Conservation (phyloP, 2,797 vertebrate genomes). For the Sternotherus odoratus region DNA sequence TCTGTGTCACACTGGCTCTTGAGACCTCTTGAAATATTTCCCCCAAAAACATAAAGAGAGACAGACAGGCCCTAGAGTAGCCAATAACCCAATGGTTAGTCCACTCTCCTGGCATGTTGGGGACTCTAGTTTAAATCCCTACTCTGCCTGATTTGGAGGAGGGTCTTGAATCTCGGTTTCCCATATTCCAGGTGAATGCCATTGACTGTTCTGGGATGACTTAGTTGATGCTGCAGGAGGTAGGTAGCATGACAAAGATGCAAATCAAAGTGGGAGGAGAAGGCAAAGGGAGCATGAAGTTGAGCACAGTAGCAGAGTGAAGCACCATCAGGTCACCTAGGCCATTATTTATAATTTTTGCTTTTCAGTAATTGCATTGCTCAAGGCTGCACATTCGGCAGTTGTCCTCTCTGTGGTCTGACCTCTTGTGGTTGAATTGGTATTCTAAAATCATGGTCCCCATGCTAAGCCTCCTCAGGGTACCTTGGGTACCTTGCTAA, state of each 20-base stretch:
- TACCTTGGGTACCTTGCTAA: background rate
- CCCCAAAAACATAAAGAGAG: too few relatives aligned
- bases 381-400: background rate
- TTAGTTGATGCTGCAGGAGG: background rate
- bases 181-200: too few relatives aligned
- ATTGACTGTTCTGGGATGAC: too few relatives aligned
- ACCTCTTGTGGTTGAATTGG: background rate
- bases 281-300: background rate
- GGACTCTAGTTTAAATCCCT: too few relatives aligned
- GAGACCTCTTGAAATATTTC: too few relatives aligned
- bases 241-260: background rate
- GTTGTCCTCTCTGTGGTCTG: background rate
- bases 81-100: too few relatives aligned
- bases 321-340: background rate
- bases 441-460: background rate
- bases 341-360: background rate
- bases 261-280: background rate
- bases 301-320: background rate
- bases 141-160: too few relatives aligned
- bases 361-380: background rate
- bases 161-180: too few relatives aligned
- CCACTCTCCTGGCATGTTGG: too few relatives aligned
- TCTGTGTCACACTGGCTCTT: too few relatives aligned
- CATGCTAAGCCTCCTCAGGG: background rate
- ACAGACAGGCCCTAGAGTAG: too few relatives aligned